Conservation (phyloP, 2,888 invertebrate genomes). For the Xylota segnis region DNA sequence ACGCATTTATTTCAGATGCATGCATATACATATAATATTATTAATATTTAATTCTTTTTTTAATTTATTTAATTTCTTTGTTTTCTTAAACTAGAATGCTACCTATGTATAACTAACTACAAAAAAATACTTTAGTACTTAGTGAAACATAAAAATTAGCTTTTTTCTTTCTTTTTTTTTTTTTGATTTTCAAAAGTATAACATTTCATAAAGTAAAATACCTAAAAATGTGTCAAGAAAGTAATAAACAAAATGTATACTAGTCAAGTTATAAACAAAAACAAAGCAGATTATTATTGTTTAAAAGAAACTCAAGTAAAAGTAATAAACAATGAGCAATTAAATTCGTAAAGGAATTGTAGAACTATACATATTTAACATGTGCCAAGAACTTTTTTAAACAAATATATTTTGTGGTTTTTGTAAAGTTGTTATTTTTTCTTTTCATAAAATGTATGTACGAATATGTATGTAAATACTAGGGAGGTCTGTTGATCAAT, state of each 20-base stretch:
- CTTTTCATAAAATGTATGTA: not conserved
- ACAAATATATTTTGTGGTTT: conserved; percentile 65
- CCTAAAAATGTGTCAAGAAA: conserved; percentile 16
- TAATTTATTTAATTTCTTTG: conserved; percentile 57
- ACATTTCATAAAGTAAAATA: conserved; percentile 65
- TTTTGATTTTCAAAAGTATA: conserved; percentile 24
- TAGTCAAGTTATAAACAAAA: conserved; percentile 62
- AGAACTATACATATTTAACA: conserved; percentile 38
- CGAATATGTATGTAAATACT: no score
- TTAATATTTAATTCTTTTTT: conserved; percentile 42
- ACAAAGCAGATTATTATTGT: conserved; percentile 46
- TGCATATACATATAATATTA: conserved; percentile 53
- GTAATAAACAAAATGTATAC: conserved; percentile 49
- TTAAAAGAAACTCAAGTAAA: conserved; percentile 37
- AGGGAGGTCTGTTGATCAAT: no score
- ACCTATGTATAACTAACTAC: conserved; percentile 30
- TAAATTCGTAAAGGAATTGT: conserved; percentile 12
- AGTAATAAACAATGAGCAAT: not conserved
- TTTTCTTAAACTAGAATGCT: conserved; percentile 28
- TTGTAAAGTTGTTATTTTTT: conserved; percentile 24
- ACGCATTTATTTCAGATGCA: conserved; percentile 74
- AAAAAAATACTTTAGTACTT: conserved; percentile 50
- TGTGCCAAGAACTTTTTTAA: conserved; percentile 62
- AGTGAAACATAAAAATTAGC: conserved; percentile 42
- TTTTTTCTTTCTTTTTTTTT: conserved; percentile 37